These are phyloP conservation scores for Melanotaenia maccullochi DNA, from an alignment of 2,797 vertebrate genomes.

Conservation along the genomic window DNA sequence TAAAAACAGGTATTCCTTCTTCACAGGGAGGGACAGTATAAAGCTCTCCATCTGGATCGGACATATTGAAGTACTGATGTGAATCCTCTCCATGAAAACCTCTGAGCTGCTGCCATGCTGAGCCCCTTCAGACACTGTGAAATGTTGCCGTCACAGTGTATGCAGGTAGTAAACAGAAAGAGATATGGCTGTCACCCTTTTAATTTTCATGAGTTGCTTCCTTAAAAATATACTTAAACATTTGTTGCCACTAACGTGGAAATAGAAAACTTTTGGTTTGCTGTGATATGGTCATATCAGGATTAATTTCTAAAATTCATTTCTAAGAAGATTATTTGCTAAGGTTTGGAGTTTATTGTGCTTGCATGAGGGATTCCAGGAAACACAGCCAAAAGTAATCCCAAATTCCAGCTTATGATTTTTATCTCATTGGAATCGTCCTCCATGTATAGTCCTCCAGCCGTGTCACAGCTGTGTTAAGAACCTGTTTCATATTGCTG, in stretches of 20 bases:
- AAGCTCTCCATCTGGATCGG: conserved; percentile 38
- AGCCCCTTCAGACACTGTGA: conserved; percentile 57
- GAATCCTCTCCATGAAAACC: conserved; percentile 51
- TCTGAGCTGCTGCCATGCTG: conserved; percentile 44
- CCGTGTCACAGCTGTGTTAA: conserved; percentile 5
- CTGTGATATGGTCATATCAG: conserved; percentile 2
- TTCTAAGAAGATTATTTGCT: not conserved
- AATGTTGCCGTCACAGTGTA: conserved; percentile 49
- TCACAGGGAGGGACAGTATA: conserved; percentile 24
- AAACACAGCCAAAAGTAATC: conserved; percentile 19
- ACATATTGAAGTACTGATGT: conserved; percentile 46
- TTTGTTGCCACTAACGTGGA: not conserved
- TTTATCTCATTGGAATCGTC: conserved; percentile 8
- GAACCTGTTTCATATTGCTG: not conserved
- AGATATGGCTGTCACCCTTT: conserved; percentile 45
- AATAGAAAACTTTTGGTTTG: not conserved
- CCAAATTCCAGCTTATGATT: conserved; percentile 7
- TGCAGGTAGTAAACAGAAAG: conserved; percentile 48
- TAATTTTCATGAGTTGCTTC: conserved; percentile 40
- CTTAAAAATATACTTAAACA: conserved; percentile 32
- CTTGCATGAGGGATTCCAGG: conserved; percentile 9
- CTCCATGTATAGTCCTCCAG: not conserved
- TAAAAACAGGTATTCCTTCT: conserved; percentile 26
- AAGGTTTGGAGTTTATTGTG: conserved; percentile 12
- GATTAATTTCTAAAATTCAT: conserved; percentile 17